A percentile compares a stretch with the other conserved stretches of the same genome.
Evolutionary conservation across 2,113 vertebrate genomes (phyloP).

Genomic region (Nanger granti): DNA sequence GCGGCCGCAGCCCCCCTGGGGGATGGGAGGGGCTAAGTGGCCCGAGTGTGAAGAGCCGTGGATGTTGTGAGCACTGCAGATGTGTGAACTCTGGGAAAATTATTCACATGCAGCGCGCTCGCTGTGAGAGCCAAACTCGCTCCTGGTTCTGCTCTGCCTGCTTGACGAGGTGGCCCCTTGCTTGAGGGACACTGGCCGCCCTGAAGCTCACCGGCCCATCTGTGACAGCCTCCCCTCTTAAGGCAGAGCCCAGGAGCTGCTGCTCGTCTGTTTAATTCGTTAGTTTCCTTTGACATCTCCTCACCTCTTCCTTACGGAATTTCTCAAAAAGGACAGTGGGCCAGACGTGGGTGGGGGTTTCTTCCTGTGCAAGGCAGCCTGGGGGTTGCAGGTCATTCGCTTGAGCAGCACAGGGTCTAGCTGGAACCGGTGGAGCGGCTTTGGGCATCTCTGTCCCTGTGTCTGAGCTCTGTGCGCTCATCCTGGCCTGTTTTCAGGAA

Average conservation of each 20-base stretch:
- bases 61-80: not conserved
- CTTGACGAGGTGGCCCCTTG: not conserved
- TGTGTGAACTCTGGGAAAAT: not conserved
- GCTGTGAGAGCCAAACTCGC: too few relatives aligned
- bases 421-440: not conserved
- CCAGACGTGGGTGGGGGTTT: not conserved
- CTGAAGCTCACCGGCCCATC: not conserved
- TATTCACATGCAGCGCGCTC: fast-evolving
- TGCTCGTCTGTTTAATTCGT: fast-evolving
- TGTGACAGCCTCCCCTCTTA: not conserved
- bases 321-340: not conserved
- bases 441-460: not conserved
- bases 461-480: not conserved
- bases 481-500: not conserved
- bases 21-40: not conserved
- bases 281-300: not conserved
- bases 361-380: not conserved
- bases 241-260: fast-evolving
- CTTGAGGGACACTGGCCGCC: not conserved
- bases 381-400: not conserved
- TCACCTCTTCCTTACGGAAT: not conserved
- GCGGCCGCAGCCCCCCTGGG: not conserved
- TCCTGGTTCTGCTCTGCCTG: not conserved
- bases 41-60: fast-evolving
- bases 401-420: fast-evolving